Evolutionary conservation across 2,113 vertebrate species (phyloP).

Genomic region (Tachuris rubrigastra): DNA sequence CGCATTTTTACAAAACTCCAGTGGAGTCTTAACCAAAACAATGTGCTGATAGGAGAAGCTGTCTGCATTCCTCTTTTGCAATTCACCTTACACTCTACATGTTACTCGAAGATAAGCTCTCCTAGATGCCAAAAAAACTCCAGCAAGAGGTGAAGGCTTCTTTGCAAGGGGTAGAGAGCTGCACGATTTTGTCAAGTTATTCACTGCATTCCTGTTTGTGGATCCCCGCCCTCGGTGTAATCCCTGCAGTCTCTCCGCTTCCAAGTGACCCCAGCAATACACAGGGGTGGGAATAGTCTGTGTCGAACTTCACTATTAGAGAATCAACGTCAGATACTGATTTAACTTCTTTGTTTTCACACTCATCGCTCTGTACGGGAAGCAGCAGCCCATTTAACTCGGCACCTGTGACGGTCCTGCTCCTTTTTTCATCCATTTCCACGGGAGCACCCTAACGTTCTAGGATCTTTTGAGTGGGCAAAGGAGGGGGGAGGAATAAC

Average conservation of each 20-base stretch:
- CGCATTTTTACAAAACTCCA: conserved; percentile 6
- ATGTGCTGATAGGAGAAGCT: conserved; percentile 53
- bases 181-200: not conserved
- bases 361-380: not conserved
- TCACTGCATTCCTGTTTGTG: not conserved
- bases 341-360: not conserved
- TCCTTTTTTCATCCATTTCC: not conserved
- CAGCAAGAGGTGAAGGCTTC: conserved; percentile 61
- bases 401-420: not conserved
- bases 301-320: not conserved
- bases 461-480: not conserved
- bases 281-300: not conserved
- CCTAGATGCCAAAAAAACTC: conserved; percentile 37
- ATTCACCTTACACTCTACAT: conserved; percentile 35
- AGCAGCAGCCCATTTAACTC: not conserved
- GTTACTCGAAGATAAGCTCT: conserved; percentile 49
- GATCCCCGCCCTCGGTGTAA: not conserved
- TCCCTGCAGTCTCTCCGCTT: not conserved
- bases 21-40: conserved; percentile 35
- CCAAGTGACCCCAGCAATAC: not conserved
- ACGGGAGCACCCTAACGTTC: not conserved
- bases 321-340: not conserved
- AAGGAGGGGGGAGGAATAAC: not conserved
- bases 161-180: not conserved
- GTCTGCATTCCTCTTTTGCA: conserved; percentile 63